Evolutionary conservation across 1,140 invertebrate species (phyloP), one percentile per base, ranked within the genome.

Genomic region (Antheraea mylitta): DNA sequence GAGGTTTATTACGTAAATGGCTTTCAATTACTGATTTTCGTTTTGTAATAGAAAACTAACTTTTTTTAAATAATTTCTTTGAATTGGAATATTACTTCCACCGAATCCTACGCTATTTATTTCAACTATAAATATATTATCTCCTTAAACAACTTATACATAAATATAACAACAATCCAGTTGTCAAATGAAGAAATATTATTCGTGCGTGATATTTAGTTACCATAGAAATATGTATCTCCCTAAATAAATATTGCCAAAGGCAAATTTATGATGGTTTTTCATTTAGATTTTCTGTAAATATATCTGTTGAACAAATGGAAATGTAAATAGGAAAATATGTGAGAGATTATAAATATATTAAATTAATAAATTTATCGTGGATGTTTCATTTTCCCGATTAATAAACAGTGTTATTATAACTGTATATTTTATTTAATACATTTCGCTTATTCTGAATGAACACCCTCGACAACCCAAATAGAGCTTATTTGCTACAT

Each of bases 141-240:
- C 13, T 30, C 30, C 18, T 37, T 7, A 65, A 65, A 45, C 61
- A 37, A 37, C 16, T 63, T 65, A 18, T 4, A 64, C 18, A 64
- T n/a, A 48, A 65, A 30, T 30, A 30, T 30, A 30, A 30, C 22
- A 30, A 48, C 64, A 64, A 18, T 11, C 18, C 64, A 71, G 76
- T 79, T 81, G 74, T 77, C 80, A 80, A 85, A 83, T 79, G 37
- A 53, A 13, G 11, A 76, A 53, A 75, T 62, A 73, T 69, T 53
- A 81, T 75, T 80, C 79, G 79, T 79, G 77, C 75, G 86, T 90
- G 86, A 90, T 90, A 89, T 86, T n/a, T 86, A 90, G 88, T 90
- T 89, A 90, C 86, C 85, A 81, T 90, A 88, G 81, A 79, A 77
- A 6, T 85, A 83, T 76, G 67, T 79, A 72, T 53, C 10, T 53